These are phyloP conservation scores for Sylvietta virens DNA, from an alignment of 2,113 vertebrate species.

Conservation along the genomic window DNA sequence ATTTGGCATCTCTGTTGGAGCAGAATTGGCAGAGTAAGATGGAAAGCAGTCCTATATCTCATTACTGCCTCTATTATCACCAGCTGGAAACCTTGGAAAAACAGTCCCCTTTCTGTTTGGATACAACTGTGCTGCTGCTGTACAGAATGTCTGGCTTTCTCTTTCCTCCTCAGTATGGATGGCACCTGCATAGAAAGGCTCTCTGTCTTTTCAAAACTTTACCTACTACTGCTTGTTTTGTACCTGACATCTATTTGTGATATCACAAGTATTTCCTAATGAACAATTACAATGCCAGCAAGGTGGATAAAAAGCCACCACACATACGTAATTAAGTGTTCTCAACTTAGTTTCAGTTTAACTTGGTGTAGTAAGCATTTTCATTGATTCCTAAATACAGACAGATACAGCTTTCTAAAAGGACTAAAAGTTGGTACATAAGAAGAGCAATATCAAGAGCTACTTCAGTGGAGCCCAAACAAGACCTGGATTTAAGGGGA, in stretches of 20 bases:
- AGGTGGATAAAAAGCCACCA: neutral
- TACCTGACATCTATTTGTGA: neutral
- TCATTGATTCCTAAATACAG: neutral
- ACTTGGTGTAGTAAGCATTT: neutral
- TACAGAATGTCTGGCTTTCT: neutral
- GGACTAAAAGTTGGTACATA: neutral
- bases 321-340: neutral
- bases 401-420: neutral
- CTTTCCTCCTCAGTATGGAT: neutral
- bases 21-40: constrained; percentile 28
- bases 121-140: neutral
- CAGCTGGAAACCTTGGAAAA: constrained; percentile 13
- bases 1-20: constrained; percentile 17
- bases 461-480: neutral
- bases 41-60: constrained; percentile 45
- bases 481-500: neutral
- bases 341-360: neutral
- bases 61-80: constrained; percentile 32
- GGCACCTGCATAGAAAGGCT: neutral
- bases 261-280: neutral
- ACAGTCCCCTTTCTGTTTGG: constrained; percentile 10
- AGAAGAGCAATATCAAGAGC: neutral
- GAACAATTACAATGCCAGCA: neutral
- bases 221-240: neutral
- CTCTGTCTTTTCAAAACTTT: neutral